Percentiles rank a stretch among this genome's conserved stretches.
phyloP scores from a whole-genome alignment of 2,797 vertebrate genomes.

The Crotalus adamanteus region DNA sequence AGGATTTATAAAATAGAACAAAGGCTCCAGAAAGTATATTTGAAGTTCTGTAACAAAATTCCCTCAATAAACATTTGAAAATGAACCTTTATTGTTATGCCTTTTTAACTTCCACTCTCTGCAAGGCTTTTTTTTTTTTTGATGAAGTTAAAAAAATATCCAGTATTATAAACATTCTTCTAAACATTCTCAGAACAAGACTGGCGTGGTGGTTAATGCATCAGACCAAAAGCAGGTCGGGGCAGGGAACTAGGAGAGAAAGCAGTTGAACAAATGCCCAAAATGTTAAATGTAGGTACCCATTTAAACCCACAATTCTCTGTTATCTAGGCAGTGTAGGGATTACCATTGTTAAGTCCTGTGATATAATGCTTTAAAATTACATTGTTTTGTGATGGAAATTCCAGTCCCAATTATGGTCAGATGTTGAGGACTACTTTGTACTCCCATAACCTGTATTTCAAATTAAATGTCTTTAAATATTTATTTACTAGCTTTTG shows the following conservation, averaged over 20 bases:
- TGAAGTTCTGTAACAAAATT: background rate
- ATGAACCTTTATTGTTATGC: background rate
- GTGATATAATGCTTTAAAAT: background rate
- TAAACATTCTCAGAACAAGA: background rate
- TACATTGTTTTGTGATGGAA: background rate
- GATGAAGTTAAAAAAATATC: background rate
- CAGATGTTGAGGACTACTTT: background rate
- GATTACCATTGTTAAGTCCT: background rate
- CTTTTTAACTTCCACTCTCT: background rate
- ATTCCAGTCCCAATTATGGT: background rate
- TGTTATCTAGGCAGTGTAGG: background rate
- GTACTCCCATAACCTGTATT: background rate
- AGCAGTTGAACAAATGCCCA: background rate
- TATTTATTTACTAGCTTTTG: background rate
- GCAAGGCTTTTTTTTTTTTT: background rate
- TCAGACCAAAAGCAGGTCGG: background rate
- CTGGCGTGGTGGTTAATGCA: background rate
- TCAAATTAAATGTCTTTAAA: background rate
- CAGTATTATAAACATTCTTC: background rate
- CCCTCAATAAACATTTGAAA: background rate
- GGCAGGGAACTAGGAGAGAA: background rate
- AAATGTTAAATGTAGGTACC: background rate
- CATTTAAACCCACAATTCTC: background rate
- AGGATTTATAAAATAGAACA: background rate
- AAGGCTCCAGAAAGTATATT: background rate